phyloP scores from a whole-genome alignment of 2,888 invertebrate genomes.

The Amaurobius ferox region DNA sequence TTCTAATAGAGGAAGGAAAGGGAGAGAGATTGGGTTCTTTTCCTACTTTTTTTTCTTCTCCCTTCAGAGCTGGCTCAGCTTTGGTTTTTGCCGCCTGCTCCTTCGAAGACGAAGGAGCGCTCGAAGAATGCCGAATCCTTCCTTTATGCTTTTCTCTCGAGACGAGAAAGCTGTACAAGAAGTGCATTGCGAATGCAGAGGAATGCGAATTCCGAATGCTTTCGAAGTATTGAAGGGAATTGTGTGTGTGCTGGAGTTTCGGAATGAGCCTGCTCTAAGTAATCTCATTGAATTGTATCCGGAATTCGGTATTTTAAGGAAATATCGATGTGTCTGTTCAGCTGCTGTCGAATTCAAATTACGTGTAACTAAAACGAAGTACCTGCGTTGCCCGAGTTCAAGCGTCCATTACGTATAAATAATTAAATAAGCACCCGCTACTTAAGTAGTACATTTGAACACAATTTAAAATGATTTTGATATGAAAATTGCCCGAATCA shows the following conservation, averaged over 20 bases:
- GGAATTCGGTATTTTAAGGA: neutral
- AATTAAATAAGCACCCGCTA: too few species aligned
- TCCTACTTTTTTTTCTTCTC: neutral
- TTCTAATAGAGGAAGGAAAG: slow-evolving; percentile 11
- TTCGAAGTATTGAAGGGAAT: neutral
- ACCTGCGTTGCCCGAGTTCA: too few species aligned
- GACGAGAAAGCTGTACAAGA: neutral
- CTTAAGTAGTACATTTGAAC: too few species aligned
- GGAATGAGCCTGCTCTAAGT: slow-evolving; percentile 2
- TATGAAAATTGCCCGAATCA: too few species aligned
- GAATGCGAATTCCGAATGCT: neutral
- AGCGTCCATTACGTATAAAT: too few species aligned
- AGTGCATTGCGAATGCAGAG: neutral
- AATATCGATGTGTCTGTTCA: neutral
- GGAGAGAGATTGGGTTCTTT: neutral
- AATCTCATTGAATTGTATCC: neutral
- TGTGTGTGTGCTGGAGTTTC: neutral
- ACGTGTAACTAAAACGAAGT: too few species aligned
- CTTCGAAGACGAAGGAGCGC: neutral
- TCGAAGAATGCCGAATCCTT: slow-evolving; percentile 20
- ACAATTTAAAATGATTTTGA: too few species aligned
- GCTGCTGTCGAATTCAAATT: too few species aligned
- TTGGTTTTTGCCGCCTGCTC: slow-evolving; percentile 9
- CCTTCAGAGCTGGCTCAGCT: slow-evolving; percentile 1
- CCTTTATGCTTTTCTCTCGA: slow-evolving; percentile 1